Evolutionary conservation across 2,113 vertebrate genomes (phyloP).

Genomic region (Pandion haliaetus): DNA sequence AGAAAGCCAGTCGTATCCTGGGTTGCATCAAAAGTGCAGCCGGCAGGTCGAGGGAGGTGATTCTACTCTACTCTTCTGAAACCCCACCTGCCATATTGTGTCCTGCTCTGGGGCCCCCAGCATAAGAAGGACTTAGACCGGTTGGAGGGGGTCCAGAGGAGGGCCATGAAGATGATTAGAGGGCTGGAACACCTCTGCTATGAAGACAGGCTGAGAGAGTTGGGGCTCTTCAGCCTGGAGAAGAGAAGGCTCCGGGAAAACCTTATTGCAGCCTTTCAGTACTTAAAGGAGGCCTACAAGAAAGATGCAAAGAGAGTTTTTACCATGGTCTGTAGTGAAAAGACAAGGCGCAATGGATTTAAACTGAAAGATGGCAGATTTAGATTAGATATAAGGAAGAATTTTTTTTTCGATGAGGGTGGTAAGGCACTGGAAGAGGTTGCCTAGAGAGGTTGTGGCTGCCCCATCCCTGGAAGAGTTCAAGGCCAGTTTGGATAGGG

Average conservation of each 20-base stretch:
- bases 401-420: too few relatives aligned
- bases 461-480: not conserved
- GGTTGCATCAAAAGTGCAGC: not conserved
- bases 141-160: fast-evolving
- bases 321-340: not conserved
- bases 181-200: not conserved
- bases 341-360: not conserved
- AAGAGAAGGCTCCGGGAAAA: not conserved
- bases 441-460: not conserved
- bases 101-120: not conserved
- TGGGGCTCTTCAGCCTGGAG: not conserved
- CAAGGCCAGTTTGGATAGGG: not conserved
- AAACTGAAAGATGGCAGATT: not conserved
- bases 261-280: fast-evolving
- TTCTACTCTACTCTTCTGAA: not conserved
- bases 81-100: fast-evolving
- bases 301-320: not conserved
- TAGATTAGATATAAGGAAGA: not conserved
- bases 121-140: not conserved
- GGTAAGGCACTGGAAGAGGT: not conserved
- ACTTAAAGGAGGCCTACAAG: not conserved
- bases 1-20: fast-evolving
- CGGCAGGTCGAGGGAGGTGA: not conserved
- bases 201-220: not conserved
- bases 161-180: fast-evolving